Conservation (phyloP, 2,797 vertebrate species). For the Carduelis carduelis region DNA sequence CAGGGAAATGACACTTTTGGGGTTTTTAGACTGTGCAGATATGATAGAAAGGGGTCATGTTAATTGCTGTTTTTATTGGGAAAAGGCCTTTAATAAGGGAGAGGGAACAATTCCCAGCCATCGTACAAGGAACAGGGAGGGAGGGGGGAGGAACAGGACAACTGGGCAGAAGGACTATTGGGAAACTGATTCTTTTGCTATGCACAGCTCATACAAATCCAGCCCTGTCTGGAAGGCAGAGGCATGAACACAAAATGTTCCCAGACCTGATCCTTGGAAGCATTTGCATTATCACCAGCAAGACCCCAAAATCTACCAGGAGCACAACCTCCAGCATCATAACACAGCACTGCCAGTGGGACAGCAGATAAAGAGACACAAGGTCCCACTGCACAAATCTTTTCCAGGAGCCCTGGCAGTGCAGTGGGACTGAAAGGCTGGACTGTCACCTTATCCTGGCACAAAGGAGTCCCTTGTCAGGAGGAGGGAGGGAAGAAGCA, state of each 20-base stretch:
- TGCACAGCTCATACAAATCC: background rate
- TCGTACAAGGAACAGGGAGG: fast-evolving
- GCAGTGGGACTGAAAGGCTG: background rate
- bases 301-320: background rate
- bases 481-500: background rate
- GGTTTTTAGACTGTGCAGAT: background rate
- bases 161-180: background rate
- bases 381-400: background rate
- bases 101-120: background rate
- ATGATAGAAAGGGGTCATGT: background rate
- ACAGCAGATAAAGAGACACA: background rate
- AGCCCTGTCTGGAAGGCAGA: background rate
- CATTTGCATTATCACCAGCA: background rate
- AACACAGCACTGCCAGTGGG: background rate
- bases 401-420: background rate
- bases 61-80: background rate
- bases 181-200: background rate
- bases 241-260: background rate
- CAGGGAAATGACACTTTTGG: background rate
- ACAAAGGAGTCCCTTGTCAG: background rate
- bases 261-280: background rate
- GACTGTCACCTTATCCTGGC: background rate
- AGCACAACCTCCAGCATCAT: background rate
- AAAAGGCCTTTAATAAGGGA: background rate
- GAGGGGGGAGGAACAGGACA: background rate